Evolutionary conservation across 2,797 vertebrate genomes (phyloP), one percentile per base, ranked within the genome.

Genomic region (Buceros bicornis): DNA sequence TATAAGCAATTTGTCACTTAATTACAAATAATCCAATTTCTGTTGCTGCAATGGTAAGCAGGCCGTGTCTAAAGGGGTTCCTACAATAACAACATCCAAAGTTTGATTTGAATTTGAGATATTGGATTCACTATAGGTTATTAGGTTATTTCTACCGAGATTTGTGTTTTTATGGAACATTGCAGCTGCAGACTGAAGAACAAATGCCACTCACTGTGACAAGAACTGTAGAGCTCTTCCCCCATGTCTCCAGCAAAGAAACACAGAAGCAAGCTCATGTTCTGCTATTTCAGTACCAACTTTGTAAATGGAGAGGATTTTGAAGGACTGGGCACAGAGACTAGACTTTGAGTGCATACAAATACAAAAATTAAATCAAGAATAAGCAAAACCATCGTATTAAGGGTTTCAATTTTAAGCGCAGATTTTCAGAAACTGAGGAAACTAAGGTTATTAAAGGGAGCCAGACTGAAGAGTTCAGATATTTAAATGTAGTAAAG

Each of bases 81-180:
- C 47, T 89, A 65, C 16, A 91, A 70, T 53, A 87, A 84, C 33
- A 85, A 53, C 47, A 80, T 45, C 3, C 66, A 77, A 92, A 56
- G 8, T 26, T 56, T 48, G 19, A 56, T 87, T 92, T 85, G 12
- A 33, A 12, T 83, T 74, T n/a, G 81, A 61, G 90, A 90, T 60
- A 80, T 17, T 1, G 7, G 33, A 54, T 90, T 87, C 2, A 0
- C 10, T 78, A 33, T 51, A 74, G 56, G 43, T 83, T 84, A 92
- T 78, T 69, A 78, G 33, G 50, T 61, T 86, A 87, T 89, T 90
- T 94, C 47, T 95, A 54, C 47, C 65, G 73, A 82, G 69, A 89
- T 82, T 47, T 89, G 18, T 69, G 33, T 47, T 76, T 90, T 87
- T 66, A n/a, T 94, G 78, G 79, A 85, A 64, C 22, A 10, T 17